These are phyloP conservation scores for Zosterops pallidus DNA, from an alignment of 2,113 vertebrate species.

Conservation along the genomic window DNA sequence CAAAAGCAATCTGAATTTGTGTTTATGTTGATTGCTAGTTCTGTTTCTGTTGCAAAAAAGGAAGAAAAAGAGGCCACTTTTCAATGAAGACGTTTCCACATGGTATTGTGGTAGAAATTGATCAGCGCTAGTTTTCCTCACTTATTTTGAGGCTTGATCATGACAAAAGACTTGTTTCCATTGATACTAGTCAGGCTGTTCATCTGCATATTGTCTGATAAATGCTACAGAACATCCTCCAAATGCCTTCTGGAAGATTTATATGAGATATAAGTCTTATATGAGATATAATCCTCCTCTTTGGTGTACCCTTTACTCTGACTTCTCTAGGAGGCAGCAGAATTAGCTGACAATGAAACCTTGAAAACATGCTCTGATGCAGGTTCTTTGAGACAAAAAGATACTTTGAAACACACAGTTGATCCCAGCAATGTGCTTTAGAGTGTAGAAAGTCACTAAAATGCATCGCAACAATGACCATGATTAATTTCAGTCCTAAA, in stretches of 20 bases:
- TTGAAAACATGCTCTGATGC: neutral
- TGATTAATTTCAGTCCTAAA: neutral
- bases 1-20: neutral
- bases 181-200: neutral
- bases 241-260: neutral
- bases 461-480: neutral
- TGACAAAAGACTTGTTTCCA: neutral
- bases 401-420: neutral
- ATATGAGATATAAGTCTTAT: neutral
- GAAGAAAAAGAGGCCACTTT: neutral
- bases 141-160: neutral
- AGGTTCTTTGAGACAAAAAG: neutral
- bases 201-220: neutral
- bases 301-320: neutral
- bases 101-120: neutral
- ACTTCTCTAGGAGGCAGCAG: neutral
- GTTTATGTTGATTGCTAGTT: neutral
- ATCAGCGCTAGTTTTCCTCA: rapidly evolving
- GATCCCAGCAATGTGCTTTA: neutral
- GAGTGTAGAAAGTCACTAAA: neutral
- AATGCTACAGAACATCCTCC: neutral
- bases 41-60: neutral
- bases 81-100: neutral
- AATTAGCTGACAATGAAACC: neutral
- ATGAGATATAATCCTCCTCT: neutral